Conservation (phyloP, 1,140 invertebrate species). For the Calliopsis andreniformis region DNA sequence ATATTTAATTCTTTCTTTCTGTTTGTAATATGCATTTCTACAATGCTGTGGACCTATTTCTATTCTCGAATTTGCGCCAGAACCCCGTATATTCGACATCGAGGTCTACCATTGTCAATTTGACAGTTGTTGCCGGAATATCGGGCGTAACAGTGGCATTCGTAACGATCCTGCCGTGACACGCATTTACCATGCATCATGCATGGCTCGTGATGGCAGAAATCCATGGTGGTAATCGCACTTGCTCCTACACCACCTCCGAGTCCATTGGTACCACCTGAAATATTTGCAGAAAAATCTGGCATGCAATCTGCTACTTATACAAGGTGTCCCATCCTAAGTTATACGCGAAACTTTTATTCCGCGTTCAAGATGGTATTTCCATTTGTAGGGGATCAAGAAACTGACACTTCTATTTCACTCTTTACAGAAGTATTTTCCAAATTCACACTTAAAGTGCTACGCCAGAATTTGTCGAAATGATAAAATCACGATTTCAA, state of each 20-base stretch:
- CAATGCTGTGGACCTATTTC: slow-evolving; percentile 12
- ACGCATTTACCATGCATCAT: slow-evolving; percentile 90
- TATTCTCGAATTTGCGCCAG: slow-evolving; percentile 1
- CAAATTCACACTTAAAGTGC: too few relatives aligned
- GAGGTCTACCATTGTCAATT: slow-evolving; percentile 85
- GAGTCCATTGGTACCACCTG: slow-evolving; percentile 73
- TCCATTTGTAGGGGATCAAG: too few relatives aligned
- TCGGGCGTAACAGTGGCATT: slow-evolving; percentile 89
- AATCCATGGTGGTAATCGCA: slow-evolving; percentile 83
- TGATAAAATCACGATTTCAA: too few relatives aligned
- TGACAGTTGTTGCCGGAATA: slow-evolving; percentile 93
- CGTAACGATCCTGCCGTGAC: slow-evolving; percentile 87
- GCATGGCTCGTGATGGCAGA: slow-evolving; percentile 90
- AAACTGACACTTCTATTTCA: too few relatives aligned
- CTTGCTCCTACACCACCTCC: slow-evolving; percentile 53
- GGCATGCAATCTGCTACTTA: slow-evolving; percentile 66
- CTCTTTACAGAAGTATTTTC: too few relatives aligned
- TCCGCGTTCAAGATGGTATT: too few relatives aligned
- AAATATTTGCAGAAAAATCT: slow-evolving; percentile 70
- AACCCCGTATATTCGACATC: slow-evolving; percentile 43
- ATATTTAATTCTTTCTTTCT: background rate
- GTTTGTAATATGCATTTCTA: background rate
- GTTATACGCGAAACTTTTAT: too few relatives aligned
- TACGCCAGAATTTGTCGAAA: too few relatives aligned
- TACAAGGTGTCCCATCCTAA: too few relatives aligned